These are phyloP conservation scores for western clawed frog (Xenopus tropicalis) DNA, from an alignment of 2,113 vertebrate genomes.

Conservation along the genomic window UCB_Xtro_10.0 CM004444.2:82137001-82137500, in stretches of 20 bases:
- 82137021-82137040: background rate
- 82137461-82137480: constrained; percentile 41
- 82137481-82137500: constrained; percentile 43
- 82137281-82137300: too few relatives aligned
- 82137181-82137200: constrained; percentile 19
- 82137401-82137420: background rate
- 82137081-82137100: constrained; percentile 26
- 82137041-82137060: constrained; percentile 33
- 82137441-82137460: constrained; percentile 33
- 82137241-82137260: too few relatives aligned
- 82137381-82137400: background rate
- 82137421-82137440: constrained; percentile 24
- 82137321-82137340: too few relatives aligned
- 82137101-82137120: background rate
- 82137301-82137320: too few relatives aligned
- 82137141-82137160: constrained; percentile 21
- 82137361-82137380: too few relatives aligned
- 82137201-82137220: constrained; percentile 19
- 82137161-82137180: background rate
- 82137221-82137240: background rate
- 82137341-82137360: too few relatives aligned
- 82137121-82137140: constrained; percentile 19
- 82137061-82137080: background rate
- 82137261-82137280: too few relatives aligned
- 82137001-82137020: background rate